Conservation (phyloP, 2,797 vertebrate genomes). For the Enteromius paludinosus region DNA sequence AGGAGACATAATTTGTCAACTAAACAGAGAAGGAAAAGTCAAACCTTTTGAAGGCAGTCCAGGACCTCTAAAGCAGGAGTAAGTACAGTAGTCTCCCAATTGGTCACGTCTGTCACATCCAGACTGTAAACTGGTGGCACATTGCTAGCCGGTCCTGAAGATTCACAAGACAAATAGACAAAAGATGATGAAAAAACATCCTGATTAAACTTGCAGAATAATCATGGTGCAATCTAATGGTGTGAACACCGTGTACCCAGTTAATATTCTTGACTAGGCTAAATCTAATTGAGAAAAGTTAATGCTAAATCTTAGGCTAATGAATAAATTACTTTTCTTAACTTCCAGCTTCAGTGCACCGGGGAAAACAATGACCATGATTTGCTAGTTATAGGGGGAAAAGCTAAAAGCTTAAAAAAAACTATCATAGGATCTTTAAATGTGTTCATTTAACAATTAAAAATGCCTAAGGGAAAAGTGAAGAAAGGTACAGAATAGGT, state of each 20-base stretch:
- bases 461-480: not conserved
- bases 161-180: constrained; percentile 11
- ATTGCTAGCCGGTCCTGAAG: constrained; percentile 84
- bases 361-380: not conserved
- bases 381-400: not conserved
- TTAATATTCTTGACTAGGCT: not conserved
- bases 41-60: constrained; percentile 88
- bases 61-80: constrained; percentile 90
- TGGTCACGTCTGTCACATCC: constrained; percentile 86
- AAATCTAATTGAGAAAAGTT: not conserved
- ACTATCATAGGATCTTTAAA: not conserved
- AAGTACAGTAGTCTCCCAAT: constrained; percentile 89
- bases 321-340: constrained; percentile 4
- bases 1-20: no score
- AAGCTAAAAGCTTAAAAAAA: not conserved
- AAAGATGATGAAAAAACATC: not conserved
- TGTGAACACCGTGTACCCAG: not conserved
- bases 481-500: not conserved
- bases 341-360: not conserved
- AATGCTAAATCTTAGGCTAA: constrained; percentile 1
- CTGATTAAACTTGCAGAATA: constrained; percentile 23
- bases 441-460: not conserved
- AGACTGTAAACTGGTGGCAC: constrained; percentile 88
- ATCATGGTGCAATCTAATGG: not conserved
- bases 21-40: not conserved